phyloP scores from a whole-genome alignment of 1,140 invertebrate species.

The Akabosia matsudoensis region DNA sequence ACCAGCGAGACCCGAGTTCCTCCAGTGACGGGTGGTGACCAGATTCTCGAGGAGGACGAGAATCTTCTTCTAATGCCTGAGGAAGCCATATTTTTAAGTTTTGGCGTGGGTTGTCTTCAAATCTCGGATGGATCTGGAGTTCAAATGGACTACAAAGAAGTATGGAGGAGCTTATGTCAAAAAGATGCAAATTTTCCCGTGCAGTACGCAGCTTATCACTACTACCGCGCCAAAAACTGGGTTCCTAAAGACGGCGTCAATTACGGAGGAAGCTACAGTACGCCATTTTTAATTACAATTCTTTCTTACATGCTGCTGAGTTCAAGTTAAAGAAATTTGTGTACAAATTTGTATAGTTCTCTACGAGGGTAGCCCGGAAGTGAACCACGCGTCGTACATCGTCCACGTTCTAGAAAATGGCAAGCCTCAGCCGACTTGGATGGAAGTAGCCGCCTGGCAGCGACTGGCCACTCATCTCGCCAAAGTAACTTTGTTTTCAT shows the following conservation, averaged over 20 bases:
- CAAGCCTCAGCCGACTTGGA: constrained; percentile 37
- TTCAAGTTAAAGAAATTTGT: neutral
- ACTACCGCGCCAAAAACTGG: constrained; percentile 45
- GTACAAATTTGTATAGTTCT: constrained; percentile 32
- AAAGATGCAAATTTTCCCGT: constrained; percentile 40
- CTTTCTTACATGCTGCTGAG: no score
- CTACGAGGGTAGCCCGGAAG: constrained; percentile 39
- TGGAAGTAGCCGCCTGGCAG: constrained; percentile 37
- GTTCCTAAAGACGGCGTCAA: constrained; percentile 40
- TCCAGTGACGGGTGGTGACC: neutral
- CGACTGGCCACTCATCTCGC: constrained; percentile 29
- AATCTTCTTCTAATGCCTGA: constrained; percentile 42
- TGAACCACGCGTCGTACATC: constrained; percentile 39
- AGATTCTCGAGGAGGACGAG: constrained; percentile 32
- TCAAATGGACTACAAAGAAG: constrained; percentile 24
- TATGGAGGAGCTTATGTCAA: constrained; percentile 37
- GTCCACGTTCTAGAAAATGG: constrained; percentile 36
- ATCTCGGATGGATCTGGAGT: constrained; percentile 27
- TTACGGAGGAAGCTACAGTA: constrained; percentile 40
- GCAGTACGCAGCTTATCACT: constrained; percentile 44
- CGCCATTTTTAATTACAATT: neutral
- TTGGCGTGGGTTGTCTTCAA: constrained; percentile 42
- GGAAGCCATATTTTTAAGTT: constrained; percentile 46
- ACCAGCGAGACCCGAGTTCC: neutral
- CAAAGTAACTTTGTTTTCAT: constrained; percentile 34